Base-by-base conservation (phyloP, 2,888 invertebrate species). In the Rapana venosa region DNA sequence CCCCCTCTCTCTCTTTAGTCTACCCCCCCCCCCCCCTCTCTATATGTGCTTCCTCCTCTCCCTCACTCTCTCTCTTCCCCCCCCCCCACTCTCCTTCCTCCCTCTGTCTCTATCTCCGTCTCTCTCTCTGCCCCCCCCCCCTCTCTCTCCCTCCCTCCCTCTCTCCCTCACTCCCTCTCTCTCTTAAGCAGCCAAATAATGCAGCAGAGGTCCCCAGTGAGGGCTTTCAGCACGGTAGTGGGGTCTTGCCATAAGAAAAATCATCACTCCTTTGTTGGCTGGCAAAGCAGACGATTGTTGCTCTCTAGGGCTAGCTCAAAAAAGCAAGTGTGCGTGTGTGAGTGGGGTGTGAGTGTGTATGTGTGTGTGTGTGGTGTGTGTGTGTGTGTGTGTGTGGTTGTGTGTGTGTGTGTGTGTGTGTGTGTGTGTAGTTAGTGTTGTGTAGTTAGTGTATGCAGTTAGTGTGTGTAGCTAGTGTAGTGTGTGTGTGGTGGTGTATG, bases 321-420 rank as follows among this genome's bases (percentile, higher is more conserved):
- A 47, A 47, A 47, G 47, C 47, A 47, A 47, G 70, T n/a, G n/a
- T n/a, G 70, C n/a, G 70, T 74, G 70, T 74, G 70, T 74, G 70
- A n/a, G n/a, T n/a, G 70, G 26, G 70, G 70, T 70, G 70, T 70
- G 70, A 22, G 70, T 70, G 70, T 70, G 70, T 70, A 26, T 70
- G 70, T 70, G 70, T 70, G 70, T 70, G 70, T 70, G 70, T 70
- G 70, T 70, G 70, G 8, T n/a, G 70, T 74, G 70, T 74, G n/a
- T 74, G 70, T n/a, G 70, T n/a, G 70, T 74, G 70, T 74, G 70
- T 74, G 70, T 74, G 70, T 74, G 70, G 26, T 26, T 74, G 70
- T 74, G 70, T 74, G 70, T 74, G 70, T 74, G 70, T 74, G n/a
- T n/a, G 70, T 74, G 70, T 74, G n/a, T 74, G 70, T 74, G 70